Percentiles rank a stretch among this genome's conserved stretches.
phyloP scores from a whole-genome alignment of 1,140 invertebrate genomes.

The Leptestheria dahalacensis region DNA sequence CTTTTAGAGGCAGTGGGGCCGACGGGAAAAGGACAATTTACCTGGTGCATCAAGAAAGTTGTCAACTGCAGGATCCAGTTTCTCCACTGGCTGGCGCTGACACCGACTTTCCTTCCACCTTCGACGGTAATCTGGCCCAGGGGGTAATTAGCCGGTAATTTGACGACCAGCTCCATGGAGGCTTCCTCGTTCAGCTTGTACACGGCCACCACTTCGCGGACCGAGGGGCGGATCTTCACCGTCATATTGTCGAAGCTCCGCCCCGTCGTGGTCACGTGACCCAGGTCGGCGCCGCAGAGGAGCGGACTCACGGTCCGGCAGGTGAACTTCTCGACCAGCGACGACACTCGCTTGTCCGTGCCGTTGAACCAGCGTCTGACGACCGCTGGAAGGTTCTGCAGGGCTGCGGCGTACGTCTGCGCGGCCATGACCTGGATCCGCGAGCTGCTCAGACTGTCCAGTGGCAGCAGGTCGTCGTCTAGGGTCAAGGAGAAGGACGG shows the following conservation, averaged over 20 bases:
- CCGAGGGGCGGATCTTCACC: constrained; percentile 48
- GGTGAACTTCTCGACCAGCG: constrained; percentile 59
- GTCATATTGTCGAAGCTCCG: constrained; percentile 51
- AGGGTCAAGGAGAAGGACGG: constrained; percentile 1
- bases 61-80: constrained; percentile 64
- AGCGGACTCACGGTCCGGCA: constrained; percentile 45
- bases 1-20: too few species aligned
- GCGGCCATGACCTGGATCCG: neutral
- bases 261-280: constrained; percentile 32
- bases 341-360: constrained; percentile 44
- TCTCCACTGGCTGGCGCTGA: constrained; percentile 42
- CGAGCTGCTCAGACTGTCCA: neutral
- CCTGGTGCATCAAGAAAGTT: constrained; percentile 14
- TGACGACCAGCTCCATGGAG: constrained; percentile 59
- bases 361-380: constrained; percentile 65
- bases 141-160: constrained; percentile 63
- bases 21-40: too few species aligned
- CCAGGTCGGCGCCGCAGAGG: constrained; percentile 52
- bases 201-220: constrained; percentile 57
- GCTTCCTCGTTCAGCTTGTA: constrained; percentile 63
- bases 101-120: constrained; percentile 44
- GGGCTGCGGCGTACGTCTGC: constrained; percentile 22
- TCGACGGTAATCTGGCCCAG: constrained; percentile 53
- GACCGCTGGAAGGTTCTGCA: constrained; percentile 53
- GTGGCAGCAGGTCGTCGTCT: constrained; percentile 30